These are phyloP conservation scores for Leptinotarsa haldemani DNA, from an alignment of 2,888 invertebrate genomes.

Conservation along the genomic window DNA sequence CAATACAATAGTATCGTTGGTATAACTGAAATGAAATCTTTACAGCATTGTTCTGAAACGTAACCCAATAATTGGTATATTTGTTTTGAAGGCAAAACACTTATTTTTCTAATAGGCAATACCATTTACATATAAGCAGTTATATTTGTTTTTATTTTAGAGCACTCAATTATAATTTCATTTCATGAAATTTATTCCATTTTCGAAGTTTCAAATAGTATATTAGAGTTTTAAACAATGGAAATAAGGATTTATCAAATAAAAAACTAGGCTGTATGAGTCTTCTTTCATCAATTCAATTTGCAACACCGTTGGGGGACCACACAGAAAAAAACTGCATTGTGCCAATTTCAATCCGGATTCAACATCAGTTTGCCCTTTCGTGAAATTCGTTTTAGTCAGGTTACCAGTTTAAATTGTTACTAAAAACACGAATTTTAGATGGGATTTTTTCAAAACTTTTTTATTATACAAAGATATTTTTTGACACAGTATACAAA, in stretches of 20 bases:
- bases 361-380: too few relatives aligned
- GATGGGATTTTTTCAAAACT: too few relatives aligned
- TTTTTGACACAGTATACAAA: too few relatives aligned
- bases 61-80: conserved; percentile 17
- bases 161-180: conserved; percentile 37
- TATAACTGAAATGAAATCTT: conserved; percentile 2
- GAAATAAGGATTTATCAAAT: conserved; percentile 27
- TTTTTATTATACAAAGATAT: too few relatives aligned
- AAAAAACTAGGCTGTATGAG: conserved; percentile 28
- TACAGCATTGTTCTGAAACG: conserved; percentile 15
- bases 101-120: conserved; percentile 37
- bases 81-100: conserved; percentile 40
- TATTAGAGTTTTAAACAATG: conserved; percentile 29
- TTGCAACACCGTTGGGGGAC: not conserved
- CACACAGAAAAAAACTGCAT: too few relatives aligned
- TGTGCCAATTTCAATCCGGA: too few relatives aligned
- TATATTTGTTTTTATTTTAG: conserved; percentile 37
- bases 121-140: conserved; percentile 37
- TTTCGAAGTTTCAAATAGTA: conserved; percentile 25
- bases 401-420: too few relatives aligned
- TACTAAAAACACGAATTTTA: too few relatives aligned
- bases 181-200: conserved; percentile 22
- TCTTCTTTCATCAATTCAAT: conserved; percentile 28
- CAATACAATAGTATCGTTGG: not conserved
- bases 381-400: too few relatives aligned